phyloP scores from a whole-genome alignment of 2,113 vertebrate species.

The Nycticebus coucang region DNA sequence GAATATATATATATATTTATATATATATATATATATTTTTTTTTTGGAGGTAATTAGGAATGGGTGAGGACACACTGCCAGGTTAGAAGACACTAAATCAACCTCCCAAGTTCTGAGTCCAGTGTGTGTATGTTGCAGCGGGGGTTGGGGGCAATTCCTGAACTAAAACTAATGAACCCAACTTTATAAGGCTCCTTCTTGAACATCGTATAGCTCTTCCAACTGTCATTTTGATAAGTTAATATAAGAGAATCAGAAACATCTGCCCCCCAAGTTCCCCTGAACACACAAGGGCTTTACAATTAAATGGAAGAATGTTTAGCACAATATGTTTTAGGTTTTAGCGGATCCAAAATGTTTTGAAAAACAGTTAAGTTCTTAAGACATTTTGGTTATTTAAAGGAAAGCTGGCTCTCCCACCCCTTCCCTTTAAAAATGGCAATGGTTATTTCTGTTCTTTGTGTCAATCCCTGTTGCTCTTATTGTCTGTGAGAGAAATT shows the following conservation, averaged over 20 bases:
- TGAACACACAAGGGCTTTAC: conserved; percentile 65
- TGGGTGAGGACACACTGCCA: neutral
- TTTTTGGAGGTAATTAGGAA: neutral
- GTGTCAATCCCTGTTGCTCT: neutral
- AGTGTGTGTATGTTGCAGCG: too few relatives aligned
- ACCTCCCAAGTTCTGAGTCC: neutral
- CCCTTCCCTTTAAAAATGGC: neutral
- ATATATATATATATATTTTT: too few relatives aligned
- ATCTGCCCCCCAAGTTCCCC: conserved; percentile 57
- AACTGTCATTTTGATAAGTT: conserved; percentile 80
- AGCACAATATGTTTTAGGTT: conserved; percentile 73
- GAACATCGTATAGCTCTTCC: conserved; percentile 59
- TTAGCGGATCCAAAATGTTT: conserved; percentile 72
- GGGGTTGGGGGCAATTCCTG: neutral
- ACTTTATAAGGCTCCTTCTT: conserved; percentile 40
- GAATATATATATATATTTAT: neutral
- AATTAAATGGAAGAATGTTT: conserved; percentile 70
- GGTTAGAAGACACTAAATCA: neutral
- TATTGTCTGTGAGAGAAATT: neutral
- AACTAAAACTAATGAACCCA: conserved; percentile 38
- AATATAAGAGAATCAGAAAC: conserved; percentile 76
- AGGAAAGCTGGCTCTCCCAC: conserved; percentile 46
- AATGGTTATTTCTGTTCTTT: conserved; percentile 37
- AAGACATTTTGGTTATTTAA: conserved; percentile 61
- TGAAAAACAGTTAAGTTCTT: conserved; percentile 71